Conservation (phyloP, 2,113 vertebrate genomes). For the Phaethornis superciliosus region DNA sequence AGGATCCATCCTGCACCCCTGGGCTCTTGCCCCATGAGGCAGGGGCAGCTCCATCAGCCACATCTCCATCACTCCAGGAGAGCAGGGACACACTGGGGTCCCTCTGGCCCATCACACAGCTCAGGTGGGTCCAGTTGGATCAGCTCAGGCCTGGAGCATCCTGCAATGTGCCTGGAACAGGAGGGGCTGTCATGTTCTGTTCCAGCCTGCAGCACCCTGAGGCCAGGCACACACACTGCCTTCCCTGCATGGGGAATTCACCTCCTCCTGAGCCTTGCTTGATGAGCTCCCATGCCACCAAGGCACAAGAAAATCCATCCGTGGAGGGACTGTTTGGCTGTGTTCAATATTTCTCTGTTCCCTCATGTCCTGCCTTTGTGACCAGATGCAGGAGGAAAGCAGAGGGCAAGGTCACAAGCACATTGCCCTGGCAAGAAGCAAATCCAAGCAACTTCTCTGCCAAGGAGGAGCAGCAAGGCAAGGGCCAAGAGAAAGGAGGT, state of each 20-base stretch:
- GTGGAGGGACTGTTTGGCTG: background rate
- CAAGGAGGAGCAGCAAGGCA: background rate
- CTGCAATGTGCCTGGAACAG: fast-evolving
- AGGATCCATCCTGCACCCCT: background rate
- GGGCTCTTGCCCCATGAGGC: fast-evolving
- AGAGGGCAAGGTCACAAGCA: background rate
- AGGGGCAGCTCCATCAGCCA: background rate
- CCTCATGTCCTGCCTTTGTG: background rate
- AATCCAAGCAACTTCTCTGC: background rate
- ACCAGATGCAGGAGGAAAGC: background rate
- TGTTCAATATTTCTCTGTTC: background rate
- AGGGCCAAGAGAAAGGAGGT: fast-evolving
- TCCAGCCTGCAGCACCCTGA: background rate
- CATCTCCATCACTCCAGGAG: background rate
- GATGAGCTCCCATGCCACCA: background rate
- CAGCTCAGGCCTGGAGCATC: fast-evolving
- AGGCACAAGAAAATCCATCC: background rate
- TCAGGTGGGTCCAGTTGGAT: fast-evolving
- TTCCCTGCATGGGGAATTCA: background rate
- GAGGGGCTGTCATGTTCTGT: fast-evolving
- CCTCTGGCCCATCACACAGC: background rate
- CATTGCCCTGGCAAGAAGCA: background rate
- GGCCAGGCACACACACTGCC: background rate
- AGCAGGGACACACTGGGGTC: fast-evolving
- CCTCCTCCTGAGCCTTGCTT: background rate